These are phyloP conservation scores for Globodera ellingtonae DNA, from an alignment of 1,140 invertebrate species.

Conservation along the genomic window DNA sequence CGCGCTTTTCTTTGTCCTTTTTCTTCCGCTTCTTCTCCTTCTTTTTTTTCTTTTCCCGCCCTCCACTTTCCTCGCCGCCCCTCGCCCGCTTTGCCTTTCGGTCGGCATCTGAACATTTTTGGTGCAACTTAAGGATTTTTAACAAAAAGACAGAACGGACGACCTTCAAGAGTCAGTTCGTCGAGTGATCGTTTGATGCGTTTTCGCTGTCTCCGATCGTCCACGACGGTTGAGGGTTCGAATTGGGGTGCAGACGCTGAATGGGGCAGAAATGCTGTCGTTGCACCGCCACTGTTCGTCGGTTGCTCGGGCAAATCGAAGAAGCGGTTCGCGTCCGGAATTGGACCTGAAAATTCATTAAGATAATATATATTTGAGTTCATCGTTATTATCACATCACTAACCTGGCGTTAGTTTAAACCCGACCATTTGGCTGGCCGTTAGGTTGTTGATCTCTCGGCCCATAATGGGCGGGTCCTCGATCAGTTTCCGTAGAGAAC, in stretches of 20 bases:
- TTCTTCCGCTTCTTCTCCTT: neutral
- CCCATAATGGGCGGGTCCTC: conserved; percentile 94
- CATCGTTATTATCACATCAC: conserved; percentile 67
- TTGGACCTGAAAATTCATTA: conserved; percentile 68
- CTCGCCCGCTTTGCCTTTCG: neutral
- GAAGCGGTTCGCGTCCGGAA: conserved; percentile 92
- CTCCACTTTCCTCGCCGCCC: neutral
- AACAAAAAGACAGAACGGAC: neutral
- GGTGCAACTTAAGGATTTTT: neutral
- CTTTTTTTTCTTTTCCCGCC: neutral
- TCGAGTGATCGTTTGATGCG: conserved; percentile 71
- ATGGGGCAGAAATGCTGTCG: conserved; percentile 33
- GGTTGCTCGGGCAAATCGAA: conserved; percentile 71
- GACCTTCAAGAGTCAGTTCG: conserved; percentile 20
- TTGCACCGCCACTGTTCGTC: conserved; percentile 70
- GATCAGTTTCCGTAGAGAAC: conserved; percentile 81
- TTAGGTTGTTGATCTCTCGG: conserved; percentile 86
- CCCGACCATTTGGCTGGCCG: conserved; percentile 83
- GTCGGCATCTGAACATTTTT: neutral
- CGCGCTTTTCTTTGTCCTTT: neutral
- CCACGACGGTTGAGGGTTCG: conserved; percentile 68
- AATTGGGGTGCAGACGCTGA: conserved; percentile 49
- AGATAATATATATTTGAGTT: conserved; percentile 48
- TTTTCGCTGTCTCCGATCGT: conserved; percentile 77
- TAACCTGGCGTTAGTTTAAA: conserved; percentile 89